Evolutionary conservation across 2,888 invertebrate species (phyloP), one percentile per base, ranked within the genome.

Genomic region (Mesochorus sp.): DNA sequence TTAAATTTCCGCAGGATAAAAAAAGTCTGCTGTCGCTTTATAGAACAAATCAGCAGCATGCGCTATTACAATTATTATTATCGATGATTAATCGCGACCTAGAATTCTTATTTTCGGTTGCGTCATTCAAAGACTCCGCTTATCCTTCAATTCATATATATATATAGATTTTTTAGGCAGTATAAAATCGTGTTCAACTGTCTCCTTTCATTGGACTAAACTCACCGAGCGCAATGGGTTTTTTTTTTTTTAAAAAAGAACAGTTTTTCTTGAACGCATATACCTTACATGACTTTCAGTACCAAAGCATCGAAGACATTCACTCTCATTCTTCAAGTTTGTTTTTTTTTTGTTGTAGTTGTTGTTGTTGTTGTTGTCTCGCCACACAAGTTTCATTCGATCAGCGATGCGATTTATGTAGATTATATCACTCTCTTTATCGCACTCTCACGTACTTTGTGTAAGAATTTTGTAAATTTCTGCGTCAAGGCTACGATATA

Each of bases 141-240:
- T 47, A n/a, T 8, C 12, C 12, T 14, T 24, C 44, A n/a, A 44
- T 5, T 4, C 31, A 53, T 26, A 26, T 39, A n/a, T 49, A 21
- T 19, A 12, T 39, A n/a, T 49, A 21, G 10, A 12, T 26, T 34
- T 8, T 73, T 78, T 78, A 70, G 78, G 78, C 78, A 78, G 74
- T 78, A 74, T 70, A 74, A 78, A 78, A 78, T 70, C 53, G 64
- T 59, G 64, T 55, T 31, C 10, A 34, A 37, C 26, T 19, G 21
- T 59, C 21, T 64, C 34, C 24, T 26, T 64, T 64, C 67, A 55
- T 61, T 61, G 17, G 68, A 24, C 66, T 57, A 19, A 42, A 73
- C 49, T 62, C 34, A 28, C 44, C 77, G 42, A 55, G 57, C n/a
- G n/a, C n/a, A n/a, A n/a, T n/a, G n/a, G n/a, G n/a, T n/a, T n/a